Base-by-base conservation (phyloP, 2,888 invertebrate genomes). In the Leptopterna dolabrata region DNA sequence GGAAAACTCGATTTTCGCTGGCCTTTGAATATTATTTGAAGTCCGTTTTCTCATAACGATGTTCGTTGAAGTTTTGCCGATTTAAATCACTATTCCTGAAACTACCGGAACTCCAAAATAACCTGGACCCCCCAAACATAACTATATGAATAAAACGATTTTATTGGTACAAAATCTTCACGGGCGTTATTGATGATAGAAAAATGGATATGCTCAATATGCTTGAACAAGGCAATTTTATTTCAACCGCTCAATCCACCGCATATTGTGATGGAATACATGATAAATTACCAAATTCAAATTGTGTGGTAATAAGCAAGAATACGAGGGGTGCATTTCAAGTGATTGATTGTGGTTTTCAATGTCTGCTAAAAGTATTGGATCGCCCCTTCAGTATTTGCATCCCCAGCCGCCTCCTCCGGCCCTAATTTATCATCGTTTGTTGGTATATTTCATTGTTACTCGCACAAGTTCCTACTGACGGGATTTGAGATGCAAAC, bases 341-440 rank as follows among this genome's bases (percentile, higher is more conserved):
- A 83, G 83, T 83, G 83, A 83, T 63, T 83, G 83, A 83, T 83
- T 83, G 70, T 83, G 83, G 83, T 70, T 83, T 82, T 63, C 63
- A 63, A 55, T 63, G 27, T 83, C 63, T 36, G 70, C 83, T 70
- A 83, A 83, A 83, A 83, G 83, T 83, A 83, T 83, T 83, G 83
- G 81, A 36, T 83, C 83, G n/a, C 24, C 83, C 29, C 51, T 16
- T 11, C 63, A 0, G 24, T 7, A 83, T 83, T 83, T 83, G 83
- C 83, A 83, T 83, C 19, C 16, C 83, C 71, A 16, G 30, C 19
- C 70, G 9, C 36, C 71, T 81, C 36, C 19, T n/a, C 63, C 63
- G 30, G 41, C n/a, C 16, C 45, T 83, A 83, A 83, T 83, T 83
- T 70, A 83, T 83, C 83, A 83, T 83, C 83, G 83, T 83, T 83